Evolutionary conservation across 53 echinoderm and acorn worm genomes (phyloP), one percentile per base, ranked within the genome.

Genomic region (Patiria pectinifera): DNA sequence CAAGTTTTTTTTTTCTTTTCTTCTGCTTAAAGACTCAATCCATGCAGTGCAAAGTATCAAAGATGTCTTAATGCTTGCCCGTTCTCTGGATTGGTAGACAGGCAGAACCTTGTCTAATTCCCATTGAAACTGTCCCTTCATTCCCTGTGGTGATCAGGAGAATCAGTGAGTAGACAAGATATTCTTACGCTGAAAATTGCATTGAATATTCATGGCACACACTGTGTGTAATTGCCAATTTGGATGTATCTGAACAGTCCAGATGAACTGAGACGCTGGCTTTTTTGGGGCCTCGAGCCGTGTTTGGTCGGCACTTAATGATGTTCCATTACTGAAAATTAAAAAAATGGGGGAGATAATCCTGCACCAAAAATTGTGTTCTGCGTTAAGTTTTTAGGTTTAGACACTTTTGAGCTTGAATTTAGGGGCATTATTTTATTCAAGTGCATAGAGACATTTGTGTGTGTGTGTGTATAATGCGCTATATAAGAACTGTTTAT

Each of bases 311-410:
- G 60, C 49, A 79, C 89, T 79, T 89, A 89, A 90, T 90, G 90
- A 90, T 90, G 90, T 90, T 80, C 80, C 90, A 80, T 90, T 90
- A 90, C 81, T 35, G 90, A 90, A 90, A 81, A 90, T 90, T 88
- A 81, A 80, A 66, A 90, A 90, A 81, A 63, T 62, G 45, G 43
- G 69, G 85, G 66, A 69, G 44, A 69, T 66, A 18, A 85, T 16
- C 85, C 69, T 60, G 19, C 66, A 26, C 74, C 74, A 74, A 74
- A 22, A 85, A 69, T 69, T 85, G 66, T 85, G 69, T 60, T 63
- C 43, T 44, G 4, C 85, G 66, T 85, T 48, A 86, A 48, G 53
- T 74, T 86, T 23, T 74, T 72, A 86, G 86, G 62, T 71, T 86
- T 72, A 44, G 72, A 86, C 53, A 22, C 72, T 74, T 74, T 45